phyloP scores from a whole-genome alignment of 92 coral and sea anemone genomes.

The Parazoanthus darwini region DNA sequence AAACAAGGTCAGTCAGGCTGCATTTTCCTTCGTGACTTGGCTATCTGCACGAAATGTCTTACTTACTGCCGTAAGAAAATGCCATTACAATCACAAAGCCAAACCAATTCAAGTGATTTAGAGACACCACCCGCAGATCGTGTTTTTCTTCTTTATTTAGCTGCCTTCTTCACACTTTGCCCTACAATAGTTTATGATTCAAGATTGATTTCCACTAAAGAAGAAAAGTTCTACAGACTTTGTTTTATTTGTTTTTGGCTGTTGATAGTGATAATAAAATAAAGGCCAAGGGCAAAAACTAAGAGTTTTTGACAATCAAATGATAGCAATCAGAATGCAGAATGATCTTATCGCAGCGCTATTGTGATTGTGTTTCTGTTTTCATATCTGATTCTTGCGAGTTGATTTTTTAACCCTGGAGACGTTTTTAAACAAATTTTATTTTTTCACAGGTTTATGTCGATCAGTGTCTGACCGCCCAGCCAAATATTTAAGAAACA shows the following conservation, averaged over 20 bases:
- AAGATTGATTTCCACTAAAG: too few relatives aligned
- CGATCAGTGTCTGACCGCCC: too few relatives aligned
- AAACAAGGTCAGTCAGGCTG: slow-evolving; percentile 83
- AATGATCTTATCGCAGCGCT: background rate
- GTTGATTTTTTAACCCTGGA: background rate
- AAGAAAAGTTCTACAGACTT: background rate
- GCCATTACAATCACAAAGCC: background rate
- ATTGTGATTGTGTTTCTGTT: background rate
- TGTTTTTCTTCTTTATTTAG: background rate
- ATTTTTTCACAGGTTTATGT: too few relatives aligned
- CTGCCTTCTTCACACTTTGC: background rate
- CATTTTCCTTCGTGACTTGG: slow-evolving; percentile 23
- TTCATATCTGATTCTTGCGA: background rate
- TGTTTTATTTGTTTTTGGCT: background rate
- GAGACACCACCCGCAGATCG: slow-evolving; percentile 1
- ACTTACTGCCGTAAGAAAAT: background rate
- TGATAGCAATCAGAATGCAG: background rate
- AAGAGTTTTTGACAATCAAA: background rate
- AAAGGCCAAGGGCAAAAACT: slow-evolving; percentile 7
- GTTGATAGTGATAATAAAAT: background rate
- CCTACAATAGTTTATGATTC: background rate
- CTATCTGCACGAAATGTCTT: background rate
- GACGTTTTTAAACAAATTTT: background rate
- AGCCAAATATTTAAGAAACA: too few relatives aligned
- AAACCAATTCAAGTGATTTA: background rate